phyloP scores from a whole-genome alignment of 37 sponge, comb jelly and placozoan species.

The Dysidea cf. avara region DNA sequence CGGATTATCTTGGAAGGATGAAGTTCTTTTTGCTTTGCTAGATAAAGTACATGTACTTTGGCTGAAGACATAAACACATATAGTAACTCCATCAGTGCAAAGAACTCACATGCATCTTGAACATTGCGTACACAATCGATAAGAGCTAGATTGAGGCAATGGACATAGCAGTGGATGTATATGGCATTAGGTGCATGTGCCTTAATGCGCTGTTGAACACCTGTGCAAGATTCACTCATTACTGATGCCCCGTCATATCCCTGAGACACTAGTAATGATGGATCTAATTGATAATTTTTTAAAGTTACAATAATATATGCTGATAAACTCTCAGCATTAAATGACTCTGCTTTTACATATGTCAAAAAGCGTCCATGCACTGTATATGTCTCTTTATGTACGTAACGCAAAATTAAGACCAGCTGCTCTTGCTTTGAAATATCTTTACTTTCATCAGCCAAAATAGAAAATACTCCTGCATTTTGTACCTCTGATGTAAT shows the following conservation, averaged over 20 bases:
- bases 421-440: conserved; percentile 27
- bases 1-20: conserved; percentile 29
- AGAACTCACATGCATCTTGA: conserved; percentile 32
- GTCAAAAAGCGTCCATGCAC: conserved; percentile 37
- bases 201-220: no score
- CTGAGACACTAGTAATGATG: conserved; percentile 24
- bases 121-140: no score
- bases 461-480: conserved; percentile 24
- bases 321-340: conserved; percentile 39
- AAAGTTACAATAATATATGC: conserved; percentile 23
- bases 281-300: conserved; percentile 19
- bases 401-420: conserved; percentile 18
- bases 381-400: conserved; percentile 8
- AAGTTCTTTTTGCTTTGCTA: conserved; percentile 32
- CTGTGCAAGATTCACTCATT: no score
- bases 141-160: no score
- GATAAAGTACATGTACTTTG: conserved; percentile 33
- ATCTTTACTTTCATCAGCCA: conserved; percentile 47
- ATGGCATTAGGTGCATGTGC: conserved; percentile 16
- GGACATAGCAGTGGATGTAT: conserved; percentile 69
- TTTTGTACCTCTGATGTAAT: conserved; percentile 4
- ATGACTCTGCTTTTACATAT: conserved; percentile 16
- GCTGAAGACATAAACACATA: conserved; percentile 44
- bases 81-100: conserved; percentile 23
- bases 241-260: conserved; percentile 55